phyloP scores from a whole-genome alignment of 2,888 invertebrate genomes.

The Polydrusus pterygomalis region DNA sequence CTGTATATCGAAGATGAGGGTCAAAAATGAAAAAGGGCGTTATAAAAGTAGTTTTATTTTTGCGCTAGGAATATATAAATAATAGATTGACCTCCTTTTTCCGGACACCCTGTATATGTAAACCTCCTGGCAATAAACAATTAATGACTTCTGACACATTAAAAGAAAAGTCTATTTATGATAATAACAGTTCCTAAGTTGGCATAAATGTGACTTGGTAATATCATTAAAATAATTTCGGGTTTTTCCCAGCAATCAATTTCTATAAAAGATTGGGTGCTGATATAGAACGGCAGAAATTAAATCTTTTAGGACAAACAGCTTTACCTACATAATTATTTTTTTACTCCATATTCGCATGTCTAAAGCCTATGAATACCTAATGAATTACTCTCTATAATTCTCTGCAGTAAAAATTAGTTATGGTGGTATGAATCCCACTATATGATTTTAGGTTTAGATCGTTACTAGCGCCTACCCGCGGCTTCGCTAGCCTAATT shows the following conservation, averaged over 20 bases:
- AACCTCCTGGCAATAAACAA: too few species aligned
- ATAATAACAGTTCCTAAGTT: neutral
- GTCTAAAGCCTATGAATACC: conserved; percentile 7
- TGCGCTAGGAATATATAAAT: too few species aligned
- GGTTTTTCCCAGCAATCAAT: neutral
- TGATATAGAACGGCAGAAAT: neutral
- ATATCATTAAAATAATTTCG: neutral
- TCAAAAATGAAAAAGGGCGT: too few species aligned
- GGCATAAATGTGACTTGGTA: neutral
- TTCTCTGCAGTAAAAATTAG: neutral
- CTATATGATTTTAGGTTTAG: too few species aligned
- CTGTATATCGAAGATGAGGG: too few species aligned
- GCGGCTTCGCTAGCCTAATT: too few species aligned
- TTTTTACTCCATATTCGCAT: neutral
- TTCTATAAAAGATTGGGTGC: conserved; percentile 10
- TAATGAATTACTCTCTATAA: neutral
- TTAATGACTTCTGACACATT: neutral
- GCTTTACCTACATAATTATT: neutral
- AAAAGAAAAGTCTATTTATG: neutral
- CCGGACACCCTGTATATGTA: too few species aligned
- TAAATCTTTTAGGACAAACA: conserved; percentile 17
- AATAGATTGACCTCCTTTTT: too few species aligned
- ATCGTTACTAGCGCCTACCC: too few species aligned
- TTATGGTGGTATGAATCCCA: neutral
- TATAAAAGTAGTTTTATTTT: too few species aligned